phyloP scores from a whole-genome alignment of 2,888 invertebrate genomes.

The Orthosia cruda region DNA sequence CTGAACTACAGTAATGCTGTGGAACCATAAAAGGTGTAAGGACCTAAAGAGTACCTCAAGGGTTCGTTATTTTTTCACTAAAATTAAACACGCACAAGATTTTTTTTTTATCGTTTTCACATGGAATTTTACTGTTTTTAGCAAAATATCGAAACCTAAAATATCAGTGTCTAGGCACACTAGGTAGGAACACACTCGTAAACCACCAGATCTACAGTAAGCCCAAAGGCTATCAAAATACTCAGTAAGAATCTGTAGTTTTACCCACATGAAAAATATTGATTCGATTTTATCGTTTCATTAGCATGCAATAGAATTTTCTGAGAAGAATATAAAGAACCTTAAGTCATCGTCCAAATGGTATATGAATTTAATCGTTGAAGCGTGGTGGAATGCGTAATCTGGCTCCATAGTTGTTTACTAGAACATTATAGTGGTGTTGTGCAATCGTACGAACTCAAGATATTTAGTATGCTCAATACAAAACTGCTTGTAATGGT shows the following conservation, averaged over 20 bases:
- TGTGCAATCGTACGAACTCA: slow-evolving; percentile 8
- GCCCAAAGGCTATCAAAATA: no score
- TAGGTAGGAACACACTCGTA: neutral
- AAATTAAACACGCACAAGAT: neutral
- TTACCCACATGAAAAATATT: neutral
- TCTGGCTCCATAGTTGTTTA: slow-evolving; percentile 18
- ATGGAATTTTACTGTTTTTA: no score
- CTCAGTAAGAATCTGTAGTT: neutral
- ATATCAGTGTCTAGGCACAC: neutral
- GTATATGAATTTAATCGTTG: slow-evolving; percentile 37
- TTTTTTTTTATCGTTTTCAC: neutral
- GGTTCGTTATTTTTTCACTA: neutral
- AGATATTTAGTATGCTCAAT: slow-evolving; percentile 22
- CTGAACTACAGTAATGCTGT: slow-evolving; percentile 4
- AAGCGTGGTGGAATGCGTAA: slow-evolving; percentile 23
- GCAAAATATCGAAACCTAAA: neutral
- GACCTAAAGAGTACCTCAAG: neutral
- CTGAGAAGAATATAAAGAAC: slow-evolving; percentile 1
- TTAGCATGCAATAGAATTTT: slow-evolving; percentile 5
- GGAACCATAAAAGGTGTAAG: slow-evolving; percentile 3
- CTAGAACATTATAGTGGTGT: slow-evolving; percentile 13
- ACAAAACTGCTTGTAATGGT: slow-evolving; percentile 33
- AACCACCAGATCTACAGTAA: neutral
- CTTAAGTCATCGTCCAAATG: slow-evolving; percentile 34
- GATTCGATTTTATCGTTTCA: slow-evolving; percentile 16